These are phyloP conservation scores for Falco biarmicus DNA, from an alignment of 2,797 vertebrate genomes.

Conservation along the genomic window DNA sequence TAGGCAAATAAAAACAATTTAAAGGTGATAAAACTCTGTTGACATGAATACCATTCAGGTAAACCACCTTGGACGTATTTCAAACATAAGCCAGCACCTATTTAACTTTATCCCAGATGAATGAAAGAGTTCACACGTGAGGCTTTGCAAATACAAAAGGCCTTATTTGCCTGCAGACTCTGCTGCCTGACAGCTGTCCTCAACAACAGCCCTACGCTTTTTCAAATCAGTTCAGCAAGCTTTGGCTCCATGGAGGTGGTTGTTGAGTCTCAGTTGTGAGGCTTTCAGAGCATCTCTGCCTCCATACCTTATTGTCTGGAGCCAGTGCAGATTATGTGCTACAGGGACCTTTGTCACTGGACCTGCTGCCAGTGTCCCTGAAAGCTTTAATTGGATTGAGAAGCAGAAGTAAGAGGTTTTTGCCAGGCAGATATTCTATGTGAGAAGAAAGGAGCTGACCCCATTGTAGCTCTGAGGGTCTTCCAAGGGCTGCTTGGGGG, in stretches of 20 bases:
- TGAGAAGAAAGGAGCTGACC: neutral
- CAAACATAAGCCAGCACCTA: constrained; percentile 1
- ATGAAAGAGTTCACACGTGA: neutral
- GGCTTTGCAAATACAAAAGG: neutral
- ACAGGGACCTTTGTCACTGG: neutral
- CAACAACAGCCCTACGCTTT: neutral
- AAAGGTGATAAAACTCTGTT: constrained; percentile 36
- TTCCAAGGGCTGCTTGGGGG: neutral
- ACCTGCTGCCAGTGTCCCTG: neutral
- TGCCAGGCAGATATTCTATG: neutral
- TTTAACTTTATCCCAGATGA: constrained; percentile 5
- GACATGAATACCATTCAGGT: constrained; percentile 8
- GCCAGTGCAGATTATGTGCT: neutral
- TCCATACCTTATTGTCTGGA: accelerated
- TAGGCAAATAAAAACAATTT: constrained; percentile 42
- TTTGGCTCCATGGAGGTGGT: neutral
- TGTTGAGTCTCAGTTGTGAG: neutral
- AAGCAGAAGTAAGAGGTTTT: neutral
- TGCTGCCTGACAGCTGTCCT: neutral
- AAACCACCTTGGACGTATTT: constrained; percentile 37
- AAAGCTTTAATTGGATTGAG: neutral
- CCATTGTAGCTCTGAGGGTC: neutral
- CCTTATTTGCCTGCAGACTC: neutral
- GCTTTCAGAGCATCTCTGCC: neutral
- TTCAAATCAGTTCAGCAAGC: neutral